These are phyloP conservation scores for Cyanoderma ruficeps DNA, from an alignment of 2,113 vertebrate genomes.

Conservation along the genomic window DNA sequence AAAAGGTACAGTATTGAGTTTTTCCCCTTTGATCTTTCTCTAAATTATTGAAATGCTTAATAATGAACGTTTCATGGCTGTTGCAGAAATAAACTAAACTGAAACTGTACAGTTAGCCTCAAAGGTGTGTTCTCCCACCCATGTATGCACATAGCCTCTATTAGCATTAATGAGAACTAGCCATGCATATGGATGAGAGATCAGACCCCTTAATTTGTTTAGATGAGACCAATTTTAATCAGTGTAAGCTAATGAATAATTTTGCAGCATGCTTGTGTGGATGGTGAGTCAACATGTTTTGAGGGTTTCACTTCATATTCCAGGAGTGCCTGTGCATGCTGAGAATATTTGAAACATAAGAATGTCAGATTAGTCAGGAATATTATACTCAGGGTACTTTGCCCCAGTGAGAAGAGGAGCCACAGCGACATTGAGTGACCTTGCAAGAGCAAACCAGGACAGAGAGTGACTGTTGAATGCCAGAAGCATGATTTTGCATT, in stretches of 20 bases:
- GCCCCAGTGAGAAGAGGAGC: neutral
- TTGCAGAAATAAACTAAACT: neutral
- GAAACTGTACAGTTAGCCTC: neutral
- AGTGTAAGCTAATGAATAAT: constrained; percentile 2
- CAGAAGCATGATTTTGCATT: constrained; percentile 28
- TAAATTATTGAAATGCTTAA: constrained; percentile 22
- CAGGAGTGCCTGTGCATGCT: neutral
- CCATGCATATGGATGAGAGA: constrained; percentile 38
- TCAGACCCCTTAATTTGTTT: constrained; percentile 39
- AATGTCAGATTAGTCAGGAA: constrained; percentile 28
- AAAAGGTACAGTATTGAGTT: neutral
- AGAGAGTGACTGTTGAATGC: neutral
- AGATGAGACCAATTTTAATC: constrained; percentile 54
- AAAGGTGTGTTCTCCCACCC: constrained; percentile 1
- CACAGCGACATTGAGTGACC: constrained; percentile 1
- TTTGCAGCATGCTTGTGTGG: neutral
- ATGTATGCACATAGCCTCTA: neutral
- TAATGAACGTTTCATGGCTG: neutral
- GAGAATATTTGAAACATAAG: constrained; percentile 27
- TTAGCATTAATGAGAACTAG: neutral
- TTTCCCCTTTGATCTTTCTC: neutral
- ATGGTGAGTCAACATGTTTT: neutral
- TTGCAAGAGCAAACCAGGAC: constrained; percentile 18
- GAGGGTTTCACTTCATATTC: constrained; percentile 24
- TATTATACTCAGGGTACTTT: constrained; percentile 21